phyloP scores from a whole-genome alignment of 2,888 invertebrate genomes.

The Germaria angustata region DNA sequence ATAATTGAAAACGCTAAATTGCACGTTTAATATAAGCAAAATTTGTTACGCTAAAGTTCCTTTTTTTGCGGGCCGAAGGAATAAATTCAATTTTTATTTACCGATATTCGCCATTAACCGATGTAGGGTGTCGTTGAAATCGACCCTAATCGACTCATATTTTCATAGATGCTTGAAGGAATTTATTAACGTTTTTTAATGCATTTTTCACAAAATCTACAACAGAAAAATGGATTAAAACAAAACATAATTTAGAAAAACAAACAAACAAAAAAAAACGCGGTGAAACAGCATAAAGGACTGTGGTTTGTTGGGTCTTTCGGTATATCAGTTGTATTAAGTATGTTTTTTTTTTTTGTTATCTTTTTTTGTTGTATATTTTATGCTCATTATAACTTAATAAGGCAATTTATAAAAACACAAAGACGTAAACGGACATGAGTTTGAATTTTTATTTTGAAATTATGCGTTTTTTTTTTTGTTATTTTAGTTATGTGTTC shows the following conservation, averaged over 20 bases:
- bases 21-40: no score
- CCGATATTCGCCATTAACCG: no score
- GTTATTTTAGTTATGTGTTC: not conserved
- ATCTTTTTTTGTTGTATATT: slow-evolving; percentile 43
- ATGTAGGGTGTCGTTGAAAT: no score
- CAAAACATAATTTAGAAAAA: not conserved
- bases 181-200: slow-evolving; percentile 30
- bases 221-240: not conserved
- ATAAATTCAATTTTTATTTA: no score
- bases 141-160: slow-evolving; percentile 13
- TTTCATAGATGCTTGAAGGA: slow-evolving; percentile 5
- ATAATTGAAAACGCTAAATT: no score
- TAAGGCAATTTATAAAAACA: slow-evolving; percentile 42
- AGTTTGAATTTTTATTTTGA: slow-evolving; percentile 6
- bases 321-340: not conserved
- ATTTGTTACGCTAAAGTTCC: no score
- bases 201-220: slow-evolving; percentile 27
- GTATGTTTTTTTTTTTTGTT: not conserved
- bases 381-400: slow-evolving; percentile 62
- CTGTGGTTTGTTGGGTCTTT: not conserved
- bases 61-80: no score
- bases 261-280: not conserved
- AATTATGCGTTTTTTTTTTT: slow-evolving; percentile 52
- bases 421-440: slow-evolving; percentile 30
- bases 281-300: no score